Evolutionary conservation across 2,888 invertebrate genomes (phyloP).

Genomic region (Sisyra terminalis): DNA sequence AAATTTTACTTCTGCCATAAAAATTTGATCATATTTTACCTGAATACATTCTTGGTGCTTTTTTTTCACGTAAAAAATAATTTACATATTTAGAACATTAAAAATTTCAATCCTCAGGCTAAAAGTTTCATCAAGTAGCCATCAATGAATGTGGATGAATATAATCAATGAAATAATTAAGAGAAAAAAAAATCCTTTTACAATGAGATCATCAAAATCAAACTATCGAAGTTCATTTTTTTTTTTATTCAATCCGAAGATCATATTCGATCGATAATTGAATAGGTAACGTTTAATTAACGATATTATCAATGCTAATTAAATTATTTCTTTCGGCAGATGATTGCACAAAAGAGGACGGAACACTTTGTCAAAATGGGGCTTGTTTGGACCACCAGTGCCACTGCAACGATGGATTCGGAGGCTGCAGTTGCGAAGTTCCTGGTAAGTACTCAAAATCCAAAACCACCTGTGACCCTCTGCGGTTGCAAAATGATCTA

Average conservation of each 20-base stretch:
- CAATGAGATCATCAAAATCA: constrained; percentile 5
- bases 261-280: too few species aligned
- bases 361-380: constrained; percentile 80
- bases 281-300: too few species aligned
- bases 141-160: too few species aligned
- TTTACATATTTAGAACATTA: too few species aligned
- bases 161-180: too few species aligned
- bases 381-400: constrained; percentile 86
- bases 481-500: background rate
- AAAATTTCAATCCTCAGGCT: too few species aligned
- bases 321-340: constrained; percentile 36
- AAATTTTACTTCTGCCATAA: too few species aligned
- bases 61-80: too few species aligned
- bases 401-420: constrained; percentile 90
- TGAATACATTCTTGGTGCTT: too few species aligned
- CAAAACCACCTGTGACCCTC: background rate
- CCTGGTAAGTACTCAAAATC: constrained; percentile 42
- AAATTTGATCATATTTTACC: too few species aligned
- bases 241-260: too few species aligned
- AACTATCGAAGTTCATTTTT: background rate
- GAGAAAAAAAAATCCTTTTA: constrained; percentile 9
- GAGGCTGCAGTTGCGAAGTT: constrained; percentile 88
- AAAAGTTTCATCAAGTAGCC: too few species aligned
- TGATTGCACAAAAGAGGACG: constrained; percentile 85
- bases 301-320: background rate